Evolutionary conservation across 2,888 invertebrate species (phyloP).

Genomic region (Bruchidius siliquastri): DNA sequence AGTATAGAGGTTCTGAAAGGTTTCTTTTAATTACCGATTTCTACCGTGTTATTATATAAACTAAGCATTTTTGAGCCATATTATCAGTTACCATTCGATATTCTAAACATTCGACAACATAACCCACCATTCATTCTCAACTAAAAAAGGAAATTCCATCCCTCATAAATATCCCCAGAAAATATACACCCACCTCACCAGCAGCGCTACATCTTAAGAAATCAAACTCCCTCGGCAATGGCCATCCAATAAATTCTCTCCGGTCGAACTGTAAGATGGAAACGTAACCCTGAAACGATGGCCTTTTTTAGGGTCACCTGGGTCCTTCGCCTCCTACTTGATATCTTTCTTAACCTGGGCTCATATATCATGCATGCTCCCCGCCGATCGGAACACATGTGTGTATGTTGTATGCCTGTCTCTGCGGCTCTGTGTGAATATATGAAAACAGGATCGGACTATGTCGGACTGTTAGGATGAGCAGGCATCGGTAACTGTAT

Average conservation of each 20-base stretch:
- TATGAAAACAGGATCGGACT: neutral
- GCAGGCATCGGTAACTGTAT: no score
- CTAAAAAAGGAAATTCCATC: neutral
- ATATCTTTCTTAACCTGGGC: slow-evolving; percentile 29
- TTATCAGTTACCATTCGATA: neutral
- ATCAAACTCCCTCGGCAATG: slow-evolving; percentile 18
- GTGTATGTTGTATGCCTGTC: slow-evolving; percentile 6
- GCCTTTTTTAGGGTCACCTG: slow-evolving; percentile 23
- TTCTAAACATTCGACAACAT: neutral
- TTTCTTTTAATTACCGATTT: no score
- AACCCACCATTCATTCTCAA: neutral
- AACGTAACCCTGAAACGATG: slow-evolving; percentile 21
- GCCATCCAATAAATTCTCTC: slow-evolving; percentile 32
- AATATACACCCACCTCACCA: slow-evolving; percentile 9
- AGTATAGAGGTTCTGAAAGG: no score
- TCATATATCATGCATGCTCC: slow-evolving; percentile 34
- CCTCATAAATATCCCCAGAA: neutral
- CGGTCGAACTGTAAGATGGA: slow-evolving; percentile 16
- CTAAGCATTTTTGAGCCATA: no score
- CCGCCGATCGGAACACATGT: slow-evolving; percentile 20
- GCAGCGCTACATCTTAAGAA: slow-evolving; percentile 7
- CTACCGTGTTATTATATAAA: no score
- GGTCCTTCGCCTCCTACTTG: slow-evolving; percentile 19
- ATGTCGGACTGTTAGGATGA: no score
- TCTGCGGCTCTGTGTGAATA: neutral